Conservation (phyloP, 2,113 vertebrate species). For the Podilymbus podiceps region DNA sequence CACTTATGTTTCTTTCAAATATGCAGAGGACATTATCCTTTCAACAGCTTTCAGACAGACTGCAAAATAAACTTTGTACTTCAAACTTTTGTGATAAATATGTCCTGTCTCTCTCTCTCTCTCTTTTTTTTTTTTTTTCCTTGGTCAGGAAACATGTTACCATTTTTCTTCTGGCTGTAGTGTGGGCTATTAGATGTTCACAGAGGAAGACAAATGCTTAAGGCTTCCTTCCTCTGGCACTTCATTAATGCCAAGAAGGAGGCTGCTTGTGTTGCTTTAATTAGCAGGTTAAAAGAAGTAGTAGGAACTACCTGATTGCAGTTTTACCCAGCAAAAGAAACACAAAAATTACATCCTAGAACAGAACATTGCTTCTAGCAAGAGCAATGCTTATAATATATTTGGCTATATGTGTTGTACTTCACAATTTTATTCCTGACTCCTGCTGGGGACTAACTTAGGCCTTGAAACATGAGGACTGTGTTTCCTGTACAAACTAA, state of each 20-base stretch:
- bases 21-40: not conserved
- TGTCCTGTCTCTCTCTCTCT: not conserved
- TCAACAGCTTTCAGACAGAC: conserved; percentile 14
- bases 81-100: not conserved
- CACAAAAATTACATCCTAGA: conserved; percentile 16
- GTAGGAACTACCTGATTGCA: conserved; percentile 10
- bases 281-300: not conserved
- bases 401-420: not conserved
- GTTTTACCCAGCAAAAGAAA: not conserved
- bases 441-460: not conserved
- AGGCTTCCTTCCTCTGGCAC: conserved; percentile 30
- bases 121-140: not conserved
- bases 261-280: not conserved
- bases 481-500: not conserved
- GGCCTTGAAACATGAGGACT: not conserved
- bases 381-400: not conserved
- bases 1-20: not conserved
- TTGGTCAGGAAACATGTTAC: conserved; percentile 6
- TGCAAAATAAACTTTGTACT: not conserved
- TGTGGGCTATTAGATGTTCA: conserved; percentile 25
- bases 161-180: not conserved
- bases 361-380: not conserved
- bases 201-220: conserved; percentile 31
- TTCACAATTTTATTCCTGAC: conserved; percentile 2
- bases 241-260: conserved; percentile 35